phyloP scores from a whole-genome alignment of 2,797 vertebrate species.

The Phrynocephalus vlangalii region DNA sequence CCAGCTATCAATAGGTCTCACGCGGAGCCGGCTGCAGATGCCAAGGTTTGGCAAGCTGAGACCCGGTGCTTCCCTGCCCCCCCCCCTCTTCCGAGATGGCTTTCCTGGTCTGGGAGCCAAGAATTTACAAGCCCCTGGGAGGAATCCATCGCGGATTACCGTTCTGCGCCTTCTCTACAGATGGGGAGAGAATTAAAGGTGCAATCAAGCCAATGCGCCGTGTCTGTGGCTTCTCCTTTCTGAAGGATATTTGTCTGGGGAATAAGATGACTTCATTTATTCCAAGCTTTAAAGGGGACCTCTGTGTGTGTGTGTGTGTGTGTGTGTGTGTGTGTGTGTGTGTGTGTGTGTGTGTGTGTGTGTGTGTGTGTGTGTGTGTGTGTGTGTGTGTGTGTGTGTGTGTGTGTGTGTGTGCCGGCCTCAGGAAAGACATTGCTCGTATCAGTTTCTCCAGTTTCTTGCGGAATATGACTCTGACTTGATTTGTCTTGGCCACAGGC shows the following conservation, averaged over 20 bases:
- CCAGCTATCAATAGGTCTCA: not conserved
- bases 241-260: not conserved
- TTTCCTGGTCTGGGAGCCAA: slow-evolving; percentile 1
- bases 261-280: slow-evolving; percentile 15
- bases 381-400: too few species aligned
- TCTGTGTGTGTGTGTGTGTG: too few species aligned
- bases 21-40: slow-evolving; percentile 16
- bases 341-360: too few species aligned
- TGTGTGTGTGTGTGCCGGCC: not conserved
- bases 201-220: not conserved
- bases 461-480: too few species aligned
- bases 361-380: too few species aligned
- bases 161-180: not conserved
- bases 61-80: not conserved
- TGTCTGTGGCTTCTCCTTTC: slow-evolving; percentile 4
- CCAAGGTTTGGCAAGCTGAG: slow-evolving; percentile 1
- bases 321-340: too few species aligned
- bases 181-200: not conserved
- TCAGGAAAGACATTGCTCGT: not conserved
- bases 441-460: not conserved
- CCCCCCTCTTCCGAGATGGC: not conserved
- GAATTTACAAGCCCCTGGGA: not conserved
- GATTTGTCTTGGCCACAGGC: too few species aligned
- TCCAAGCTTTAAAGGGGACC: not conserved
- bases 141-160: not conserved